Conservation (phyloP, 2,888 invertebrate species). For the Junonia oenone region DNA sequence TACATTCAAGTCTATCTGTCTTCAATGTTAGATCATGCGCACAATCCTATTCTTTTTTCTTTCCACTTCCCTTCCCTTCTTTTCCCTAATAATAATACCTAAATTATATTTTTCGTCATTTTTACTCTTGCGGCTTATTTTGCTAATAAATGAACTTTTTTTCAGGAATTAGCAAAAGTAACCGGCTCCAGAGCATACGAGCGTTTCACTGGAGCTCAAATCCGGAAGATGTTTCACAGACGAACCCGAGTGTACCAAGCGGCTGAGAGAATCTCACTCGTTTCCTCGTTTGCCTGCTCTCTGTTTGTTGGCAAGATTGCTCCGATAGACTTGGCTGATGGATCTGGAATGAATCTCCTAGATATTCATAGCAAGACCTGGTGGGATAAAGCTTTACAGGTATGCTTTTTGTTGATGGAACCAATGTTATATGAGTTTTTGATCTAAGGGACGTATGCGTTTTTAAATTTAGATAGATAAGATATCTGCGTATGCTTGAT, state of each 20-base stretch:
- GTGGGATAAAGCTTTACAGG: slow-evolving; percentile 86
- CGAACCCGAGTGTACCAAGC: slow-evolving; percentile 70
- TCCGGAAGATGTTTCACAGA: slow-evolving; percentile 90
- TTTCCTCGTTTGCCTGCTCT: slow-evolving; percentile 95
- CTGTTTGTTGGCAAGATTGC: slow-evolving; percentile 93
- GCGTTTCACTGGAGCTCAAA: slow-evolving; percentile 95
- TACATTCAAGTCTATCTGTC: no score
- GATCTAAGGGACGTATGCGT: no score
- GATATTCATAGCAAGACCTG: slow-evolving; percentile 89
- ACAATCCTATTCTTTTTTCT: no score
- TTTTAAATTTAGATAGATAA: no score
- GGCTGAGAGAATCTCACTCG: slow-evolving; percentile 92
- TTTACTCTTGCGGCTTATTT: no score
- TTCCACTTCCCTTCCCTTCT: no score
- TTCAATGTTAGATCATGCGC: no score
- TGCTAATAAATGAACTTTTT: no score
- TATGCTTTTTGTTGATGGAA: slow-evolving; percentile 44
- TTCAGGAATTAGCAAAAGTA: slow-evolving; percentile 87
- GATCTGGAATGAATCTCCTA: slow-evolving; percentile 97
- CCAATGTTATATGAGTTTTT: no score
- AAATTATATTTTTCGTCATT: no score
- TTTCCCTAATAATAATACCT: no score
- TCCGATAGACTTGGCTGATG: slow-evolving; percentile 94
- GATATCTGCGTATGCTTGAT: no score
- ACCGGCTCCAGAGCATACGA: slow-evolving; percentile 94